Conservation (phyloP, 2,113 vertebrate species). For the Edolisoma coerulescens region DNA sequence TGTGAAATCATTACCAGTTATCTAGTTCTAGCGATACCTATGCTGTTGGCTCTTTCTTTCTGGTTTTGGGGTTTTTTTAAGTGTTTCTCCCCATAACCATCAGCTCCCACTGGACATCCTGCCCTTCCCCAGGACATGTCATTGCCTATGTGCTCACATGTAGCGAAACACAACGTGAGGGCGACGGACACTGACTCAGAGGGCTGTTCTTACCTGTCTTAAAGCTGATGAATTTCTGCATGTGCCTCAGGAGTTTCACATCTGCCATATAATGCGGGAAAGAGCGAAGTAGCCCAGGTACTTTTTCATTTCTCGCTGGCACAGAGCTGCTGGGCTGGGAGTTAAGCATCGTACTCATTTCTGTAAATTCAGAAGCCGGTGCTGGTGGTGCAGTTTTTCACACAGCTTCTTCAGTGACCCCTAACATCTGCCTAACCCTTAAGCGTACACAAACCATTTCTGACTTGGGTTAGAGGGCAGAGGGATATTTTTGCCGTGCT, state of each 20-base stretch:
- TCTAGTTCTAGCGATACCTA: not conserved
- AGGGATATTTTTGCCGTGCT: slow-evolving; percentile 44
- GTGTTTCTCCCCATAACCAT: not conserved
- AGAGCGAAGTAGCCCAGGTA: not conserved
- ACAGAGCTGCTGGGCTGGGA: not conserved
- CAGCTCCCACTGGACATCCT: not conserved
- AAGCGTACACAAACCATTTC: slow-evolving; percentile 55
- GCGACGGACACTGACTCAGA: slow-evolving; percentile 50
- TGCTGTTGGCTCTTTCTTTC: not conserved
- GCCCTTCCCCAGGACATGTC: slow-evolving; percentile 31
- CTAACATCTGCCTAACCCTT: slow-evolving; percentile 63
- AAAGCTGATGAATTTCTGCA: not conserved
- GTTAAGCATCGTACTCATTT: not conserved
- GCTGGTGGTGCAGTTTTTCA: slow-evolving; percentile 54
- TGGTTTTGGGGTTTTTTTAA: not conserved
- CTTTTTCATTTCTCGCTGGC: slow-evolving; percentile 19
- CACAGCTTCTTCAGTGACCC: slow-evolving; percentile 56
- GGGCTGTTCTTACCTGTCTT: slow-evolving; percentile 37
- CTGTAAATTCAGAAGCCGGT: slow-evolving; percentile 45
- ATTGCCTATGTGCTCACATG: not conserved
- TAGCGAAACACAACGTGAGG: slow-evolving; percentile 38
- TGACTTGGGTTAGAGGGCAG: slow-evolving; percentile 13
- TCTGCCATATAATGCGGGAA: not conserved
- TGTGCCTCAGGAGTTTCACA: slow-evolving; percentile 11
- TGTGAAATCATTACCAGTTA: not conserved